phyloP scores from a whole-genome alignment of 2,888 invertebrate species.

The Nomada lathburiana region DNA sequence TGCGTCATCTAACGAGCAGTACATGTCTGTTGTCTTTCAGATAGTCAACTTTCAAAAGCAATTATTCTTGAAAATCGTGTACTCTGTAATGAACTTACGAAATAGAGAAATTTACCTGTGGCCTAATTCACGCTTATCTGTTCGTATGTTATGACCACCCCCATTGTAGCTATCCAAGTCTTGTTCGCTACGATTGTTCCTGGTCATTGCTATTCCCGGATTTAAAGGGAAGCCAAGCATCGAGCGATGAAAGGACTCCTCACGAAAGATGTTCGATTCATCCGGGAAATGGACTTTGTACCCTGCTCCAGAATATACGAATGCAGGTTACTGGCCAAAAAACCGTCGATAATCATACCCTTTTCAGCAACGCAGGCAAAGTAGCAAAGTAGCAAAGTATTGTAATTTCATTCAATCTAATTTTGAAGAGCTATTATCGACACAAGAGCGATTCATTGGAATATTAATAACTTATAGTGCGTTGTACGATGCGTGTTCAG shows the following conservation, averaged over 20 bases:
- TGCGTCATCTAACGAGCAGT: too few species aligned
- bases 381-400: background rate
- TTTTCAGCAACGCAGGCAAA: background rate
- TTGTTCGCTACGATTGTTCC: slow-evolving; percentile 79
- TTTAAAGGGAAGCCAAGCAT: slow-evolving; percentile 60
- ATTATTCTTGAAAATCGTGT: too few species aligned
- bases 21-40: too few species aligned
- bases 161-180: slow-evolving; percentile 80
- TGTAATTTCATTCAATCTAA: slow-evolving; percentile 4
- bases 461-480: slow-evolving; percentile 19
- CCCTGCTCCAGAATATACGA: slow-evolving; percentile 61
- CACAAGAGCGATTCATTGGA: background rate
- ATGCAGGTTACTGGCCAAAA: slow-evolving; percentile 21
- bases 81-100: background rate
- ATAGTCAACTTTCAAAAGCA: too few species aligned
- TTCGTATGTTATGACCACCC: slow-evolving; percentile 73
- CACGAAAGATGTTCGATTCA: slow-evolving; percentile 63
- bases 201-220: slow-evolving; percentile 51
- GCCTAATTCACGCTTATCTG: slow-evolving; percentile 81
- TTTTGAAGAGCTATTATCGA: background rate
- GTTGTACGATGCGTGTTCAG: background rate
- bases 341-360: background rate
- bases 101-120: slow-evolving; percentile 79
- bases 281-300: slow-evolving; percentile 67
- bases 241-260: slow-evolving; percentile 62